A percentile compares a stretch with the other conserved stretches of the same genome.
phyloP scores from a whole-genome alignment of 2,113 vertebrate genomes.

The Damaliscus lunatus region DNA sequence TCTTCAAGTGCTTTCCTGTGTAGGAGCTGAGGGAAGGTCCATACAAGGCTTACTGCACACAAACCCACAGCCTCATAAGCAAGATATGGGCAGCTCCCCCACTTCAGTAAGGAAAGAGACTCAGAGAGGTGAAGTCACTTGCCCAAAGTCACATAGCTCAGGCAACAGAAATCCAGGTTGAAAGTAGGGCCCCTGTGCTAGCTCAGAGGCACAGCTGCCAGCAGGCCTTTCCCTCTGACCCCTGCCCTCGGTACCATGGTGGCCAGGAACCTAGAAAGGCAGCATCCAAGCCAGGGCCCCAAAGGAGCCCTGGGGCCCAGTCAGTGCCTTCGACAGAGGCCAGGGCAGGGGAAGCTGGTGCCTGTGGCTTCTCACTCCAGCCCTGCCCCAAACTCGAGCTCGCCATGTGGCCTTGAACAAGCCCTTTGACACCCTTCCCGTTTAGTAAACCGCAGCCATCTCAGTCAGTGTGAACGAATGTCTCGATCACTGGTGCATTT shows the following conservation, averaged over 20 bases:
- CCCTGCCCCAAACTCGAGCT: neutral
- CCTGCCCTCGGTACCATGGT: neutral
- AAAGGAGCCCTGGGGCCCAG: fast-evolving
- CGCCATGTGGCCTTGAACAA: neutral
- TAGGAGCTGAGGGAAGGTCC: neutral
- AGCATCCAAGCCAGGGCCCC: neutral
- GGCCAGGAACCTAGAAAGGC: neutral
- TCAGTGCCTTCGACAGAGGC: neutral
- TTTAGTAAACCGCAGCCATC: neutral
- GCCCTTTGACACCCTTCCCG: neutral
- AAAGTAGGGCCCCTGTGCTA: neutral
- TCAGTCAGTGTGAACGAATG: neutral
- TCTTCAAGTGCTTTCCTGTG: neutral
- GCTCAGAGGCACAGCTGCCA: neutral
- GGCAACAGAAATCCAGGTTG: neutral
- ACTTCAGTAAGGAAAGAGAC: neutral
- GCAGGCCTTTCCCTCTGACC: neutral
- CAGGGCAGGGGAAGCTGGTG: neutral
- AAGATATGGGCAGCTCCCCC: fast-evolving
- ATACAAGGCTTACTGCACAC: neutral
- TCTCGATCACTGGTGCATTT: neutral
- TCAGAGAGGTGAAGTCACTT: neutral
- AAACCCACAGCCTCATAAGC: neutral
- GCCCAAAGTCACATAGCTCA: neutral
- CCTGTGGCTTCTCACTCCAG: neutral